Conservation (phyloP, 2,797 vertebrate species). For the Rhyacichthys aspro region DNA sequence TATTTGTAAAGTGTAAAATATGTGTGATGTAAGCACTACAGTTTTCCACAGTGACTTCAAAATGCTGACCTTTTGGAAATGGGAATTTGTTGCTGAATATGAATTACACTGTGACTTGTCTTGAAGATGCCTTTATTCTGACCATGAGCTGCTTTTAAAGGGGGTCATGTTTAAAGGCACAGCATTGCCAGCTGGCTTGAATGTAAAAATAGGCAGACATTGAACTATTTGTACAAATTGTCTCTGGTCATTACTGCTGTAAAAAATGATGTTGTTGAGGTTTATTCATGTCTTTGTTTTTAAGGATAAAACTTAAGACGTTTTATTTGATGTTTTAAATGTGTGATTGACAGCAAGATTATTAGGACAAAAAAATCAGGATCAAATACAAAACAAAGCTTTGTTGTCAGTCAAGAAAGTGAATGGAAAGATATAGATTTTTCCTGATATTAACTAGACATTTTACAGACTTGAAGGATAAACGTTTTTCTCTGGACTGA, state of each 20-base stretch:
- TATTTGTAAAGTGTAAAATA: slow-evolving; percentile 56
- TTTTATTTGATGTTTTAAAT: not conserved
- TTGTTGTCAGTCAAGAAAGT: not conserved
- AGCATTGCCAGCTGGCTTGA: slow-evolving; percentile 57
- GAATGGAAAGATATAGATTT: not conserved
- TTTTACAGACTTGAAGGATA: slow-evolving; percentile 1
- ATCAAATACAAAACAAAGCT: not conserved
- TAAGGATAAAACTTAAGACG: too few species aligned
- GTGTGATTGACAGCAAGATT: not conserved
- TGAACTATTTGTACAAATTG: slow-evolving; percentile 37
- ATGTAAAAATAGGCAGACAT: slow-evolving; percentile 68
- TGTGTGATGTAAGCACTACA: slow-evolving; percentile 54
- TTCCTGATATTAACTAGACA: too few species aligned
- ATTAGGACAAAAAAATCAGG: not conserved
- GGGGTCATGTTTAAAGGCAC: slow-evolving; percentile 31
- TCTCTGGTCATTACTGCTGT: slow-evolving; percentile 18
- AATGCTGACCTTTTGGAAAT: slow-evolving; percentile 43
- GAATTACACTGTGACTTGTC: slow-evolving; percentile 71
- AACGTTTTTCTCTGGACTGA: slow-evolving; percentile 22
- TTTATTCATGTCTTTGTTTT: not conserved
- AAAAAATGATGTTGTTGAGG: too few species aligned
- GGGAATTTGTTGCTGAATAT: slow-evolving; percentile 40
- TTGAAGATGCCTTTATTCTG: slow-evolving; percentile 72
- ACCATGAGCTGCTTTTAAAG: slow-evolving; percentile 52
- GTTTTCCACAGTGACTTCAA: slow-evolving; percentile 29